A percentile compares a stretch with the other conserved stretches of the same genome.
Conservation (phyloP, 1,140 invertebrate genomes). For the Babylonia areolata region DNA sequence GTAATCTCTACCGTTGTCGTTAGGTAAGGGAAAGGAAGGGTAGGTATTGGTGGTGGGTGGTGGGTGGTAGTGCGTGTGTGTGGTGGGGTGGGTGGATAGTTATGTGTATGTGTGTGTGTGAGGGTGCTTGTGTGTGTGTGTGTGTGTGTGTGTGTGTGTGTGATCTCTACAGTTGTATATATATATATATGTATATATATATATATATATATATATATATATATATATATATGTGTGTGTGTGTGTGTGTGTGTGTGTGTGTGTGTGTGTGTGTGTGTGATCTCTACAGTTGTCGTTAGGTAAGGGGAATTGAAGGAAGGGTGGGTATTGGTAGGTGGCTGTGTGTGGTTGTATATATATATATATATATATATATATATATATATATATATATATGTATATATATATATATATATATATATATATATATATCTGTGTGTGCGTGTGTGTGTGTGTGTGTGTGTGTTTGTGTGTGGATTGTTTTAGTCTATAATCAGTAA, state of each 20-base stretch:
- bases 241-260: conserved; percentile 9
- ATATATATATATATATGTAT: background rate
- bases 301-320: no score
- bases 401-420: background rate
- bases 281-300: no score
- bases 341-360: background rate
- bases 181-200: background rate
- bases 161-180: background rate
- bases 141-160: background rate
- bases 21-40: background rate
- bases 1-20: no score
- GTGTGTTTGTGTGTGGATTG: background rate
- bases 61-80: background rate
- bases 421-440: background rate
- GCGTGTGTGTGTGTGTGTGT: background rate
- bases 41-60: background rate
- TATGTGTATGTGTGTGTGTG: background rate
- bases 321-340: no score
- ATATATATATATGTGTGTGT: background rate
- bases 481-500: no score
- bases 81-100: background rate
- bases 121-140: no score
- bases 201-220: background rate
- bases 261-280: background rate
- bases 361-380: background rate